Conservation (phyloP, 2,888 invertebrate species). For the Aethes cnicana region DNA sequence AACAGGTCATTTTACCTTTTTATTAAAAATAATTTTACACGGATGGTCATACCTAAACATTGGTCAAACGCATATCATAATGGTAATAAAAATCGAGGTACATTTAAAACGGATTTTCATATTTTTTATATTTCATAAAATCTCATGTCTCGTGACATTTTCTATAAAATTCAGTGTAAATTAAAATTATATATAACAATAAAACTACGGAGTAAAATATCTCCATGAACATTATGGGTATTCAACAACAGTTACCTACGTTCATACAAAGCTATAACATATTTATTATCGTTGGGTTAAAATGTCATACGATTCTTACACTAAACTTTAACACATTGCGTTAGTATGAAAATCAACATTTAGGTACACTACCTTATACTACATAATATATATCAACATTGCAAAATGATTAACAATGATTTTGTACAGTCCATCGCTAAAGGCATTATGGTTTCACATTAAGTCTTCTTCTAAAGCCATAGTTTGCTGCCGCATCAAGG, state of each 20-base stretch:
- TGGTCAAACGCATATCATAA: neutral
- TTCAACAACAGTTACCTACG: too few species aligned
- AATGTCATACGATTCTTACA: too few species aligned
- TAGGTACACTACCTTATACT: conserved; percentile 6
- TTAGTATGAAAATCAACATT: conserved; percentile 6
- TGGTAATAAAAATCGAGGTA: conserved; percentile 1
- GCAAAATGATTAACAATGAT: conserved; percentile 53
- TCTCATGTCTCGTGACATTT: too few species aligned
- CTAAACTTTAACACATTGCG: too few species aligned
- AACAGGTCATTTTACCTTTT: conserved; percentile 34
- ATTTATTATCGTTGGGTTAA: too few species aligned
- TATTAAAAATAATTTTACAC: conserved; percentile 41
- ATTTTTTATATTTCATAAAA: conserved; percentile 1
- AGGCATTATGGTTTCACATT: conserved; percentile 23
- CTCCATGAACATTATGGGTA: too few species aligned
- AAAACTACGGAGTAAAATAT: too few species aligned
- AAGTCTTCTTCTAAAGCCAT: conserved; percentile 42
- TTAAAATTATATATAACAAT: too few species aligned
- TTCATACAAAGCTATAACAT: too few species aligned
- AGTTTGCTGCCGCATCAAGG: conserved; percentile 33
- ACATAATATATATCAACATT: conserved; percentile 39
- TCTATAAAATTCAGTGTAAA: too few species aligned
- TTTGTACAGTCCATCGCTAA: conserved; percentile 54
- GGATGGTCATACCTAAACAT: conserved; percentile 36
- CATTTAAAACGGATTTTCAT: too few species aligned